These are phyloP conservation scores for Sebastes ruberrimus DNA, from an alignment of 2,797 vertebrate species.

Conservation along the genomic window DNA sequence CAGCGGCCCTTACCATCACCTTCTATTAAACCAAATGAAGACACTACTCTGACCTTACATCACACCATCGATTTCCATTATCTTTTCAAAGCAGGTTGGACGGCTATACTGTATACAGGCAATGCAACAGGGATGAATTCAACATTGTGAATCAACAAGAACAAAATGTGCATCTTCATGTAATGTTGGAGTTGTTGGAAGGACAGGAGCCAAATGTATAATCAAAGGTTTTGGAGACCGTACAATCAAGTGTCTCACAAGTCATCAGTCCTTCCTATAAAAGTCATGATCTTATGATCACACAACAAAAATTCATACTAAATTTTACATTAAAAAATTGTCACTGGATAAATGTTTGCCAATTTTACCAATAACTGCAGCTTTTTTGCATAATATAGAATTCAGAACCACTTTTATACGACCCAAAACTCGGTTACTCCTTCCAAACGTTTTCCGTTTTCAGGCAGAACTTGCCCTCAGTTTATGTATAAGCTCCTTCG, in stretches of 20 bases:
- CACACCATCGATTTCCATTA: conserved; percentile 38
- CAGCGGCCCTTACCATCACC: neutral
- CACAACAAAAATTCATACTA: neutral
- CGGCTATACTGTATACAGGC: conserved; percentile 1
- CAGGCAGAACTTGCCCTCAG: neutral
- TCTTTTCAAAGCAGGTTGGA: conserved; percentile 20
- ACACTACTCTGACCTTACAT: neutral
- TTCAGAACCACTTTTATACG: neutral
- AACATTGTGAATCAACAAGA: neutral
- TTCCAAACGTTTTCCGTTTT: neutral
- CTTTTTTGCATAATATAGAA: neutral
- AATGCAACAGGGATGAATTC: neutral
- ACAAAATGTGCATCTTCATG: neutral
- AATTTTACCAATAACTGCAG: neutral
- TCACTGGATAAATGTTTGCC: neutral
- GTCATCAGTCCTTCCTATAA: neutral
- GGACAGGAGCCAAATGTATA: neutral
- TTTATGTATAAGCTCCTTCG: neutral
- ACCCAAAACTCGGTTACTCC: neutral
- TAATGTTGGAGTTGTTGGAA: fast-evolving
- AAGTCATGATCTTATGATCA: neutral
- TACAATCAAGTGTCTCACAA: neutral
- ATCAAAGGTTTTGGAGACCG: neutral
- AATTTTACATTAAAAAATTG: neutral
- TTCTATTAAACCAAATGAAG: conserved; percentile 6